A percentile compares a stretch with the other conserved stretches of the same genome.
These are phyloP conservation scores for Pteronotus mesoamericanus DNA, from an alignment of 2,797 vertebrate genomes.

Conservation along the genomic window DNA sequence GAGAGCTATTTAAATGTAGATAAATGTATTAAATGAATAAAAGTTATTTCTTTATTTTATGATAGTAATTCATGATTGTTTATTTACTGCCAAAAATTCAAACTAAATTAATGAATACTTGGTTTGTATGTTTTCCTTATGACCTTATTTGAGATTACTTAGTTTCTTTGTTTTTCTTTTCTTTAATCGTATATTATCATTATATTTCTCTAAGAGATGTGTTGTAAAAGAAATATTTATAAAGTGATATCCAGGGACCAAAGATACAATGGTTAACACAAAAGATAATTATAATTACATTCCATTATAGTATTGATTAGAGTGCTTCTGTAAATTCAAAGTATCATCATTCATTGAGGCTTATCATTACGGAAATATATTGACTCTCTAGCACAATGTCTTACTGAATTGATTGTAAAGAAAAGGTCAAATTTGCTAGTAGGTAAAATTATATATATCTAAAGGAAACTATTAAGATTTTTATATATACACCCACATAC, in stretches of 20 bases:
- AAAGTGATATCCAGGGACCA: conserved; percentile 40
- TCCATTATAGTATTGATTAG: conserved; percentile 62
- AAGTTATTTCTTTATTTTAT: background rate
- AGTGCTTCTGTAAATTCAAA: conserved; percentile 52
- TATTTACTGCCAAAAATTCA: background rate
- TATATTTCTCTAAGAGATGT: conserved; percentile 21
- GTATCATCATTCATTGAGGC: conserved; percentile 36
- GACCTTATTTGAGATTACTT: conserved; percentile 17
- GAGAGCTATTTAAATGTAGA: background rate
- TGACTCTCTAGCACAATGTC: background rate
- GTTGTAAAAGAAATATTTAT: conserved; percentile 14
- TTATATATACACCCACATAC: background rate
- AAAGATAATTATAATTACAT: conserved; percentile 68
- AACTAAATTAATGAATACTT: background rate
- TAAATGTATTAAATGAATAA: background rate
- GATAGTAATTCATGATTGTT: background rate
- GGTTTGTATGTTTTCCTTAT: background rate
- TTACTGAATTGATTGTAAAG: background rate
- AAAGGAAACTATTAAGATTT: background rate
- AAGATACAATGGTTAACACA: conserved; percentile 54
- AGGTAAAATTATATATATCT: background rate
- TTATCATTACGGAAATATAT: conserved; percentile 55
- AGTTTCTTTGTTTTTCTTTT: background rate
- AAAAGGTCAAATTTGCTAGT: background rate
- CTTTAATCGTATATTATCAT: conserved; percentile 11